Evolutionary conservation across 1,140 invertebrate genomes (phyloP).

Genomic region (Dreissena polymorpha): DNA sequence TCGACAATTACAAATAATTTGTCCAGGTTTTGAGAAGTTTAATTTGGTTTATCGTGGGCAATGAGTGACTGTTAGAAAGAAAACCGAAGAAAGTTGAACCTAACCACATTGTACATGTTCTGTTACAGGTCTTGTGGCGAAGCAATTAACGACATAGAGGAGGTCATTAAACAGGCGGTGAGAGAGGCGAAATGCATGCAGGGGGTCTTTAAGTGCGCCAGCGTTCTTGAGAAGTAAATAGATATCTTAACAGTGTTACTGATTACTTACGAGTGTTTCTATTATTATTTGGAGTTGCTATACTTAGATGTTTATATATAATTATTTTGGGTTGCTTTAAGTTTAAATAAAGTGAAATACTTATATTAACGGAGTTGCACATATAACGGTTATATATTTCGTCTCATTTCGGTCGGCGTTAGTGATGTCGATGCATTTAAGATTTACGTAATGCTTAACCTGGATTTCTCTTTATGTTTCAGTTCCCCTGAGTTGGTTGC

Average conservation of each 20-base stretch:
- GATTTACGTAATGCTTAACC: too few species aligned
- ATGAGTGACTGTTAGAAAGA: too few species aligned
- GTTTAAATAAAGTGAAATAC: too few species aligned
- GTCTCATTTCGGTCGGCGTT: background rate
- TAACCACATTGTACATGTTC: background rate
- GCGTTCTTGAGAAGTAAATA: constrained; percentile 53
- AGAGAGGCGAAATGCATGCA: constrained; percentile 29
- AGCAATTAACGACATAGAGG: constrained; percentile 1
- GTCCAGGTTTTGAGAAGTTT: too few species aligned
- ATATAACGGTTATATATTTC: background rate
- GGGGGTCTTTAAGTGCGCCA: constrained; percentile 39
- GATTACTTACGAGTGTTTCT: too few species aligned
- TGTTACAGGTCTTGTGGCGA: constrained; percentile 41
- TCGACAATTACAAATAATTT: too few species aligned
- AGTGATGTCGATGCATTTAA: too few species aligned
- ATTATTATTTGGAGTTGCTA: too few species aligned
- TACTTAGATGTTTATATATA: too few species aligned
- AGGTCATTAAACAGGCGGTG: constrained; percentile 14
- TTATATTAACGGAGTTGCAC: background rate
- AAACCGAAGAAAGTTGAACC: too few species aligned
- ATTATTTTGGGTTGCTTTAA: too few species aligned
- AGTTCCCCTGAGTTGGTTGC: constrained; percentile 72
- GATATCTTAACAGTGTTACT: background rate
- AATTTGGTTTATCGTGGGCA: too few species aligned
- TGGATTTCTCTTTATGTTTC: constrained; percentile 8